These are phyloP conservation scores for Podotricha telesiphe DNA, from an alignment of 2,888 invertebrate species.

Conservation along the genomic window DNA sequence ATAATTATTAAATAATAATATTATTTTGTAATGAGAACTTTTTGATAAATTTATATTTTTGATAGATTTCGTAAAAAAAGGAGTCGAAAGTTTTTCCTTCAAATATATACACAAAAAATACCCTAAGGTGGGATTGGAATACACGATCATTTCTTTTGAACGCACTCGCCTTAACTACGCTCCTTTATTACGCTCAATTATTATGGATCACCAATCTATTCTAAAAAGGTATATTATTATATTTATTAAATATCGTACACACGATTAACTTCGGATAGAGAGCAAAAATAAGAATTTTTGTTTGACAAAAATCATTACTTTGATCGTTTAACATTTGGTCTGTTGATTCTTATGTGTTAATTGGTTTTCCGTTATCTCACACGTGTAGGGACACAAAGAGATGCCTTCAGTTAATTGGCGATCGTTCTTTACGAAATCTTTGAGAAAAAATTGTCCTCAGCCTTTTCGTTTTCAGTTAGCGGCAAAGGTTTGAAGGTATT, in stretches of 20 bases:
- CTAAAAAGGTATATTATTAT: background rate
- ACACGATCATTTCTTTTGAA: no score
- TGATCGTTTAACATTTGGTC: constrained; percentile 27
- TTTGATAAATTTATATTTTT: no score
- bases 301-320: constrained; percentile 14
- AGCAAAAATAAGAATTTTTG: constrained; percentile 9
- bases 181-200: background rate
- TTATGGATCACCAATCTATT: background rate
- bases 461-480: constrained; percentile 5
- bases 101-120: no score
- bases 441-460: constrained; percentile 26
- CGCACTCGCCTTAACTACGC: no score
- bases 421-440: constrained; percentile 20
- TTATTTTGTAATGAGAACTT: no score
- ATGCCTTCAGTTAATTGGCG: constrained; percentile 34
- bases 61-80: no score
- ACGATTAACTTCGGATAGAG: background rate
- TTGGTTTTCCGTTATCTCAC: constrained; percentile 34
- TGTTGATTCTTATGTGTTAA: constrained; percentile 24
- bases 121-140: no score
- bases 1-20: no score
- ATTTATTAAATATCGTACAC: constrained; percentile 4
- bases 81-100: no score
- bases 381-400: constrained; percentile 28
- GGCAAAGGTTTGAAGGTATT: no score